Evolutionary conservation across 1,140 invertebrate genomes (phyloP), one percentile per base, ranked within the genome.

Genomic region (Leptestheria dahalacensis): DNA sequence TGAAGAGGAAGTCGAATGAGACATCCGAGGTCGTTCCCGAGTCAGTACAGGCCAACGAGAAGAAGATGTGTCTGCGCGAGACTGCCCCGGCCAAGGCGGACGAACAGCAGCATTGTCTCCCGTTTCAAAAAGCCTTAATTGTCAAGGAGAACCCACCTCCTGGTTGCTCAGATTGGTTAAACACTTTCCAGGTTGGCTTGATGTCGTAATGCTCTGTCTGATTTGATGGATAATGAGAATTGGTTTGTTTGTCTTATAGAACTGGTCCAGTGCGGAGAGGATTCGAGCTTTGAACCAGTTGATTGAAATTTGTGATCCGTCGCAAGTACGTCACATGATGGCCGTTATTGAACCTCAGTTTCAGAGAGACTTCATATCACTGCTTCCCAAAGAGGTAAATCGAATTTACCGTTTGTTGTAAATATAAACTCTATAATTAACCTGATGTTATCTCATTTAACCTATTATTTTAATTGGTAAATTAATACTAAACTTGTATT

Each of bases 321-420:
- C 88, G 29, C 90, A 97, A 75, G 90, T 96, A 1, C 82, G 91
- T 47, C 86, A 94, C 70, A 89, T 96, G 84, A 95, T 97, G 88
- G 85, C 91, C 71, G 84, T 95, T 10, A 97, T 99, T 63, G 93
- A 97, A 72, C 96, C 95, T 0, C 88, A 96, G 66, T 97, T 99
- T 72, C 94, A 99, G 72, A 77, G 93, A 51, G 95, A 99, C 72
- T 98, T 98, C 68, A 97, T 98, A 65, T 96, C 91, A 0, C 74
- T 97, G 41, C 73, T 98, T 65, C 95, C 95, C 4, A 88, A 90
- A 73, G 95, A 99, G 74, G 81, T 83, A n/a, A n/a, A n/a, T n/a
- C n/a, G n/a, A n/a, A n/a, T n/a, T n/a, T n/a, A n/a, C n/a, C n/a
- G n/a, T n/a, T n/a, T n/a, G n/a, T n/a, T n/a, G n/a, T n/a, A n/a